These are phyloP conservation scores for Xanthostigma xanthostigma DNA, from an alignment of 2,888 invertebrate genomes.

Conservation along the genomic window DNA sequence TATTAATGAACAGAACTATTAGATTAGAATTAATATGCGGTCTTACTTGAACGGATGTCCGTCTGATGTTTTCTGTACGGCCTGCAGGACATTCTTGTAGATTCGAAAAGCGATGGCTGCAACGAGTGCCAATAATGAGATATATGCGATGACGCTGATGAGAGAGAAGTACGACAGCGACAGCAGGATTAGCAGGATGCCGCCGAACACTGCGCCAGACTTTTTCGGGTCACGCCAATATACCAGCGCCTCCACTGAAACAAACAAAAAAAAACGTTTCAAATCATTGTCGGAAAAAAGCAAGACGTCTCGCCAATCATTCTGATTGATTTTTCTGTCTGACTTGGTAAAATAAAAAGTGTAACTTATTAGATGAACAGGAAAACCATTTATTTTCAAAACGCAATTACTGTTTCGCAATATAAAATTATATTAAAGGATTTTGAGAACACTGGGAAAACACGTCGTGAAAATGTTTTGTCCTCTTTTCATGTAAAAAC, in stretches of 20 bases:
- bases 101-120: slow-evolving; percentile 88
- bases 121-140: slow-evolving; percentile 68
- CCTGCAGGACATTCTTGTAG: slow-evolving; percentile 89
- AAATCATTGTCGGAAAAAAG: background rate
- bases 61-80: slow-evolving; percentile 90
- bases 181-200: slow-evolving; percentile 74
- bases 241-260: slow-evolving; percentile 84
- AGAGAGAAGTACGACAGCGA: slow-evolving; percentile 91
- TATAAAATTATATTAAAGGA: too few relatives aligned
- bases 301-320: background rate
- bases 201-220: slow-evolving; percentile 86
- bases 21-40: background rate
- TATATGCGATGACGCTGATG: slow-evolving; percentile 89
- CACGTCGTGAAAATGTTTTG: too few relatives aligned
- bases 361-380: too few relatives aligned
- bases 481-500: too few relatives aligned
- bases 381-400: too few relatives aligned
- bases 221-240: slow-evolving; percentile 96
- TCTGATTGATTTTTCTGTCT: too few relatives aligned
- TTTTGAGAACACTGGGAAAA: too few relatives aligned
- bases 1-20: too few relatives aligned
- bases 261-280: slow-evolving; percentile 16
- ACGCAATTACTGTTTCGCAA: too few relatives aligned
- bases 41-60: slow-evolving; percentile 94
- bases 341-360: too few relatives aligned